phyloP scores from a whole-genome alignment of 1,140 invertebrate species.

The Platorchestia sp. region DNA sequence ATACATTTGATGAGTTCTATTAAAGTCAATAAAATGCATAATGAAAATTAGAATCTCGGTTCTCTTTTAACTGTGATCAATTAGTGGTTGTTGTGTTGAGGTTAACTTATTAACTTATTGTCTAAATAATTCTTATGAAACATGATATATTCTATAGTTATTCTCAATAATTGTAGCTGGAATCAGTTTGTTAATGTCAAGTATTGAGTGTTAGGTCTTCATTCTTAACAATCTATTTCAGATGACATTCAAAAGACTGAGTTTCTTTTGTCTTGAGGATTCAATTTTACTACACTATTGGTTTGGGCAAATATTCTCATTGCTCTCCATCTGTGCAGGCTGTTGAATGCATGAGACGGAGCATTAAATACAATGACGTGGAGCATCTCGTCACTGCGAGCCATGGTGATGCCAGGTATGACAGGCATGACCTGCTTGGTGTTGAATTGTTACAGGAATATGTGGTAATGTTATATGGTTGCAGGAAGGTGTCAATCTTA shows the following conservation, averaged over 20 bases:
- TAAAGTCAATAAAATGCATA: too few species aligned
- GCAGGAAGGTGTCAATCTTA: too few species aligned
- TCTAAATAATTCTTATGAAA: too few species aligned
- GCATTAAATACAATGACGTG: slow-evolving; percentile 85
- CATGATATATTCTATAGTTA: too few species aligned
- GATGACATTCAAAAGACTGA: too few species aligned
- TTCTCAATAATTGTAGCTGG: background rate
- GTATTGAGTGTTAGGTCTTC: too few species aligned
- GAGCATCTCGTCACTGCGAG: slow-evolving; percentile 80
- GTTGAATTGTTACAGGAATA: background rate
- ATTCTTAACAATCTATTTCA: too few species aligned
- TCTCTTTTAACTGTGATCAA: background rate
- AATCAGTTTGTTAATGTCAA: too few species aligned
- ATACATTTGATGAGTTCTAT: too few species aligned
- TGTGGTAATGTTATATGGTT: too few species aligned
- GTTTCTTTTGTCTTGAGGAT: too few species aligned
- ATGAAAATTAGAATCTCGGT: background rate
- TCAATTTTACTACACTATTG: too few species aligned
- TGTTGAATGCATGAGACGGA: slow-evolving; percentile 87
- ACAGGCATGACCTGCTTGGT: background rate
- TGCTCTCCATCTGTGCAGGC: slow-evolving; percentile 73
- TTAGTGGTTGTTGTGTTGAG: background rate
- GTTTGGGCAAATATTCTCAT: background rate
- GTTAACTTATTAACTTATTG: background rate
- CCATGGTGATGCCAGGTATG: slow-evolving; percentile 87